Conservation (phyloP, 2,888 invertebrate species). For the Coenonympha arcania region DNA sequence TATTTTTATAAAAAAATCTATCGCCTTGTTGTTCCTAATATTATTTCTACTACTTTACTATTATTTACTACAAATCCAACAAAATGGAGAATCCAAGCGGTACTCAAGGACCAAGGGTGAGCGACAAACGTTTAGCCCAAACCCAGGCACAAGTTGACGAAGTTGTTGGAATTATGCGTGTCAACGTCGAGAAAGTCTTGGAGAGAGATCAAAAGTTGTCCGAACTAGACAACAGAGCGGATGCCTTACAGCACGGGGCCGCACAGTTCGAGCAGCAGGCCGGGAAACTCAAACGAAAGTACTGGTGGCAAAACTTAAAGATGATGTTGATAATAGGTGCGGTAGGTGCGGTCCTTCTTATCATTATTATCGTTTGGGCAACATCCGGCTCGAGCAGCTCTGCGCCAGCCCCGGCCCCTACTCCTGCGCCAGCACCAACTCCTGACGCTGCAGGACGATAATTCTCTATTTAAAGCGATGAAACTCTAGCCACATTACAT, state of each 20-base stretch:
- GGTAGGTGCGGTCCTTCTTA: constrained; percentile 85
- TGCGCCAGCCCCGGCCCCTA: constrained; percentile 30
- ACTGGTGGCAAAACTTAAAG: constrained; percentile 98
- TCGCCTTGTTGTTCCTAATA: constrained; percentile 7
- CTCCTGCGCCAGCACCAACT: constrained; percentile 31
- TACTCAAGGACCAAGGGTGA: constrained; percentile 65
- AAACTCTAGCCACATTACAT: constrained; percentile 14
- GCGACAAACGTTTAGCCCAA: constrained; percentile 70
- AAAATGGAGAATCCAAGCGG: constrained; percentile 71
- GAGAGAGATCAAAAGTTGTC: constrained; percentile 96
- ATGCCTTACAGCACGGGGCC: constrained; percentile 94
- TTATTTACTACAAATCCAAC: background rate
- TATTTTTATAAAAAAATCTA: background rate
- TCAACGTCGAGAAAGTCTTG: constrained; percentile 96
- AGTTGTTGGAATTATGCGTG: constrained; percentile 96
- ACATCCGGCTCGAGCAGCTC: constrained; percentile 40
- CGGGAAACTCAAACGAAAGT: constrained; percentile 95
- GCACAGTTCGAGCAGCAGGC: constrained; percentile 98
- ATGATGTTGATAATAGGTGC: constrained; percentile 95
- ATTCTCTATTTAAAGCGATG: constrained; percentile 1
- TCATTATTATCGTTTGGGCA: constrained; percentile 84
- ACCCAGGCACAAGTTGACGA: constrained; percentile 72
- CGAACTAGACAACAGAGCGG: constrained; percentile 95
- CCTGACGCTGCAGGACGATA: constrained; percentile 44
- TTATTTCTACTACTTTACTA: background rate